Evolutionary conservation across 2,888 invertebrate species (phyloP).

Genomic region (Coleophora deauratella): DNA sequence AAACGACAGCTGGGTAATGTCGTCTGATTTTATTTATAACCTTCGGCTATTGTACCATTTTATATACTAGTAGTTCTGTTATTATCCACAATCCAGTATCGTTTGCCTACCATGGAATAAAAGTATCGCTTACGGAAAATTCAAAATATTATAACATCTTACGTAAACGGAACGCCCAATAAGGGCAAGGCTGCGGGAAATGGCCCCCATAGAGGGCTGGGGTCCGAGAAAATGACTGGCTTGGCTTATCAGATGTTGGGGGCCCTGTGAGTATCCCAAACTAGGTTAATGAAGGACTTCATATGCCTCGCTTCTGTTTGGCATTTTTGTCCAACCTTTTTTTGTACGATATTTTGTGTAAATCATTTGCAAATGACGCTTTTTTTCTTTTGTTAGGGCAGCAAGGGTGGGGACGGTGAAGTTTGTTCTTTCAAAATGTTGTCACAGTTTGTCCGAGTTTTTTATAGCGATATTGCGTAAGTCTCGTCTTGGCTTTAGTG

Average conservation of each 20-base stretch:
- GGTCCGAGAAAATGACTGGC: slow-evolving; percentile 36
- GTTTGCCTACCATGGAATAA: not conserved
- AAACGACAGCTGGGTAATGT: no score
- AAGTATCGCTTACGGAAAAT: not conserved
- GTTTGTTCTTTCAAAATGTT: no score
- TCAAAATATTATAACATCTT: not conserved
- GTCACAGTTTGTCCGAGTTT: no score
- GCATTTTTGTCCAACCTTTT: slow-evolving; percentile 13
- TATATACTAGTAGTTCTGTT: no score
- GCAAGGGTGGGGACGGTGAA: no score
- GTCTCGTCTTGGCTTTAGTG: no score
- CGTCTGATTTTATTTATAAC: no score
- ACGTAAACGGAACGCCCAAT: slow-evolving; percentile 1
- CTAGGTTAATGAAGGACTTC: slow-evolving; percentile 59
- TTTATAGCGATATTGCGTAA: no score
- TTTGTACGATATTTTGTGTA: slow-evolving; percentile 2
- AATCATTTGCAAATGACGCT: slow-evolving; percentile 1
- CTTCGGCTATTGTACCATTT: no score
- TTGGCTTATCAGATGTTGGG: slow-evolving; percentile 60
- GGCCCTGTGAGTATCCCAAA: slow-evolving; percentile 46
- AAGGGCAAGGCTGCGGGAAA: slow-evolving; percentile 11
- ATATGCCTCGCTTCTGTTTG: slow-evolving; percentile 21
- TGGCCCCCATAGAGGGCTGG: slow-evolving; percentile 13
- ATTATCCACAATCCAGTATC: not conserved
- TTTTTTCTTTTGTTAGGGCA: no score